Conservation (phyloP, 2,888 invertebrate species). For the Actias luna region DNA sequence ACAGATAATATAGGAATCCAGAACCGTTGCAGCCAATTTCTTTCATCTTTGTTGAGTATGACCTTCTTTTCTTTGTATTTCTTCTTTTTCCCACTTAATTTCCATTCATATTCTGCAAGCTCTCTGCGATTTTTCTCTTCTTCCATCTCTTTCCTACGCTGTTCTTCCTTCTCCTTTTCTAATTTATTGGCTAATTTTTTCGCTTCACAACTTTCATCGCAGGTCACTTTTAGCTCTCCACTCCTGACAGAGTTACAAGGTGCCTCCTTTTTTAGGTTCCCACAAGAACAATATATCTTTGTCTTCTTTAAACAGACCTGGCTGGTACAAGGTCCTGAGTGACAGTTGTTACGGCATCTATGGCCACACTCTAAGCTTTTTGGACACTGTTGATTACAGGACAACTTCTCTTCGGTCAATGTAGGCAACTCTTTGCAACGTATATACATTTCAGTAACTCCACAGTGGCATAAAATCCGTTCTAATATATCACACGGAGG, state of each 20-base stretch:
- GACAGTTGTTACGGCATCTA: conserved; percentile 88
- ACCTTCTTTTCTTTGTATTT: conserved; percentile 74
- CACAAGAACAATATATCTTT: conserved; percentile 89
- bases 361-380: conserved; percentile 94
- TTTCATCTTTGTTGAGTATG: conserved; percentile 67
- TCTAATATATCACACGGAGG: conserved; percentile 87
- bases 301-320: conserved; percentile 90
- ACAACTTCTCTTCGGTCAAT: conserved; percentile 72
- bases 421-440: conserved; percentile 86
- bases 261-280: conserved; percentile 87
- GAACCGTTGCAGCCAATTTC: conserved; percentile 65
- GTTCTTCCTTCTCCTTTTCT: conserved; percentile 79
- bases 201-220: conserved; percentile 84
- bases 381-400: conserved; percentile 93
- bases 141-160: conserved; percentile 81
- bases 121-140: conserved; percentile 87
- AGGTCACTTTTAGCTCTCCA: conserved; percentile 74
- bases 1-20: conserved; percentile 64
- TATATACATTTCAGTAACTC: conserved; percentile 87
- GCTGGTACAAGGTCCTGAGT: conserved; percentile 86
- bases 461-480: conserved; percentile 91
- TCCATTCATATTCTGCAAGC: conserved; percentile 89
- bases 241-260: conserved; percentile 83
- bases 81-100: conserved; percentile 85
- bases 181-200: conserved; percentile 80